Percentiles rank a stretch among this genome's conserved stretches.
These are phyloP conservation scores for Falcaria lacertinaria DNA, from an alignment of 2,888 invertebrate genomes.

Conservation along the genomic window DNA sequence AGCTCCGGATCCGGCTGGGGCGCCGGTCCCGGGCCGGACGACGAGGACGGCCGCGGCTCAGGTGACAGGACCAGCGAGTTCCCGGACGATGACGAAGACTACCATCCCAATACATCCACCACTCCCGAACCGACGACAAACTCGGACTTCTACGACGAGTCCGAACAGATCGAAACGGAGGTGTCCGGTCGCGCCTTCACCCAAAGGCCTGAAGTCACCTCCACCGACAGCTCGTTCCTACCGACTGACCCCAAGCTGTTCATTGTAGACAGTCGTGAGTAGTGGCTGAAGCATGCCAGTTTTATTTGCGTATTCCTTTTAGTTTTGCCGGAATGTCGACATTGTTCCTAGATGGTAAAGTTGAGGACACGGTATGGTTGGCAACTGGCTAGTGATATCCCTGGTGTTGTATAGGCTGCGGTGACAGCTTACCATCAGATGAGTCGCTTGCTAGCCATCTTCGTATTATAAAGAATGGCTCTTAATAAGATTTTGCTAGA, in stretches of 20 bases:
- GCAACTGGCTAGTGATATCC: too few species aligned
- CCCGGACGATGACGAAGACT: constrained; percentile 72
- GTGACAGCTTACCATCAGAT: too few species aligned
- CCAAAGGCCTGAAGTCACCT: constrained; percentile 12
- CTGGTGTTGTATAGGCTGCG: too few species aligned
- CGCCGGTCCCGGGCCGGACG: constrained; percentile 84
- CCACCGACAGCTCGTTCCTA: constrained; percentile 41
- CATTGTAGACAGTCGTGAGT: constrained; percentile 74
- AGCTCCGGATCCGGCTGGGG: constrained; percentile 92
- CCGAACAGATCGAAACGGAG: background rate
- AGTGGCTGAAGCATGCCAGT: constrained; percentile 75
- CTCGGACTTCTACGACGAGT: constrained; percentile 1
- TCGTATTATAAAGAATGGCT: too few species aligned
- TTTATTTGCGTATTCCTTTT: constrained; percentile 59
- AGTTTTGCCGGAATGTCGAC: constrained; percentile 25
- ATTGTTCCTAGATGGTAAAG: constrained; percentile 6
- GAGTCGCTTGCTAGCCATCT: too few species aligned
- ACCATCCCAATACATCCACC: constrained; percentile 29
- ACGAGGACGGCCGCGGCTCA: constrained; percentile 82
- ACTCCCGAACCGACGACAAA: constrained; percentile 9
- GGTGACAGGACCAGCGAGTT: constrained; percentile 54
- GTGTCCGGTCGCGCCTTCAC: background rate
- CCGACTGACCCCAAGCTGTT: constrained; percentile 37
- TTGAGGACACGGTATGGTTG: too few species aligned
- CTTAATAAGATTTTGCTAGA: too few species aligned